Base-by-base conservation (phyloP, 2,888 invertebrate species). In the Linyphia triangularis region DNA sequence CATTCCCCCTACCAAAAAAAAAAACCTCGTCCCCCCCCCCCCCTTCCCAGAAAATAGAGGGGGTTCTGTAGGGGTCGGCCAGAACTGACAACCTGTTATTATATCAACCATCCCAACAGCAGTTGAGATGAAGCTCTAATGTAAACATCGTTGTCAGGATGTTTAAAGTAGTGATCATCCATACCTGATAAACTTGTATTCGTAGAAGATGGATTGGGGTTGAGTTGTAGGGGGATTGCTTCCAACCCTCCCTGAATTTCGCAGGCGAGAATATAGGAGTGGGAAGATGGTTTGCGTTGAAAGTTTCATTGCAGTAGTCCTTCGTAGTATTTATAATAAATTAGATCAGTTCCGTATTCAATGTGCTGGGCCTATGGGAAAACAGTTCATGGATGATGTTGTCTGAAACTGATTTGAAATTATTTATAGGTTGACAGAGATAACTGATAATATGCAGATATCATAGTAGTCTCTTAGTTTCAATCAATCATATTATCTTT, bases 71-170 rank as follows among this genome's bases (percentile, higher is more conserved):
- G 86, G 86, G 86, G 73, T 57, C 75, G 65, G 65, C 73, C 86
- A 67, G 22, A 24, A 13, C 40, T 81, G 86, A 88, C 86, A 88
- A 86, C 86, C 86, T 88, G 81, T 81, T 81, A 88, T 88, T 88
- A 88, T 67, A 43, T 69, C 86, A 73, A 81, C 81, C 81, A 57
- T 65, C 86, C 69, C 59, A 67, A 57, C 26, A 70, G 72, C 67
- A 57, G 19, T 22, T 63, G 37, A 57, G 73, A 78, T 79, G 81
- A 70, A 72, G 79, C 28, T 73, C 81, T 88, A 88, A 81, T 88
- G 86, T 88, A 88, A 88, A 88, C 86, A 88, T 81, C 86, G 86
- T 82, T 88, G 86, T 88, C 86, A 88, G 67, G 59, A 30, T 75
- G 81, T 88, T 86, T 88, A 88, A 51, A 75, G 72, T 28, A 57